These are phyloP conservation scores for Eublepharis macularius DNA, from an alignment of 2,113 vertebrate genomes.

Conservation along the genomic window DNA sequence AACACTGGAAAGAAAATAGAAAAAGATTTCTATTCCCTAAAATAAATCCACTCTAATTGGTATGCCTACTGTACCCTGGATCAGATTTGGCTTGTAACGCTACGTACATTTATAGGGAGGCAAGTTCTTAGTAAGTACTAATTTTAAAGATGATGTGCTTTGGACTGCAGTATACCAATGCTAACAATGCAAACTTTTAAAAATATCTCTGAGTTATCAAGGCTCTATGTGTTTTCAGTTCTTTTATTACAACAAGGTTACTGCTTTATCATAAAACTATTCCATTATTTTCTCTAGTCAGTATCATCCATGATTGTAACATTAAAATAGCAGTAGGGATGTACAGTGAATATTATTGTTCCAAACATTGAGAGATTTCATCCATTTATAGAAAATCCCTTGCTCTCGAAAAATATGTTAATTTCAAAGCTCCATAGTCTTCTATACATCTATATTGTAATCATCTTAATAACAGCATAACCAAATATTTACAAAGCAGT, in stretches of 20 bases:
- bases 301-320: too few species aligned
- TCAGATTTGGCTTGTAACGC: too few species aligned
- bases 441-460: background rate
- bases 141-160: background rate
- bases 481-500: background rate
- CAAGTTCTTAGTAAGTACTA: background rate
- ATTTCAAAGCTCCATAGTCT: background rate
- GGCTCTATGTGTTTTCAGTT: too few species aligned
- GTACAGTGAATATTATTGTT: background rate
- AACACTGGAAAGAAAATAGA: background rate
- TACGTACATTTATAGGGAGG: background rate
- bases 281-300: background rate
- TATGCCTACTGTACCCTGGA: background rate
- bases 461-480: background rate
- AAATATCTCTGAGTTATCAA: background rate
- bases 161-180: background rate
- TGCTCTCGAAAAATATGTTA: too few species aligned
- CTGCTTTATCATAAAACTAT: background rate
- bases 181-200: background rate
- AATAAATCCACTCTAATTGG: constrained; percentile 20
- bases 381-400: background rate
- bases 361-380: background rate
- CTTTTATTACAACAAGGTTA: background rate
- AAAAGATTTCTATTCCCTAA: background rate
- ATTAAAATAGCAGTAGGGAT: too few species aligned